Base-by-base conservation (phyloP, 2,888 invertebrate genomes). In the Seira ritae region DNA sequence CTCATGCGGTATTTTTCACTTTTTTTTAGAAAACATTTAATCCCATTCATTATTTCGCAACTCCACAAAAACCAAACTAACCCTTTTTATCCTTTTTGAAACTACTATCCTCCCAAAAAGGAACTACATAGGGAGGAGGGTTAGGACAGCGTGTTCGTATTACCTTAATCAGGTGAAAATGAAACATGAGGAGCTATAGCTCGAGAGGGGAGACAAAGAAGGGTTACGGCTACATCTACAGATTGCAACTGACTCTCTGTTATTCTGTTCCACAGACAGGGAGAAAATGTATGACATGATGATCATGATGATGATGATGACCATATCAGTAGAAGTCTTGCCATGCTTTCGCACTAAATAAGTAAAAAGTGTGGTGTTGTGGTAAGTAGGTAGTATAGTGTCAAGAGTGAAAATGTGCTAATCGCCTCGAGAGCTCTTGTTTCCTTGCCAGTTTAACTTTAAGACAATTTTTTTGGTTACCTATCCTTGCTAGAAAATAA, bases 331-430 rank as follows among this genome's bases (percentile, higher is more conserved):
- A n/a, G n/a, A n/a, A n/a, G n/a, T n/a, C n/a, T n/a, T n/a, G n/a
- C n/a, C n/a, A n/a, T n/a, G n/a, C n/a, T n/a, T n/a, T n/a, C n/a
- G n/a, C n/a, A n/a, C n/a, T n/a, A n/a, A n/a, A n/a, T n/a, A n/a
- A n/a, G n/a, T n/a, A n/a, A n/a, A n/a, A n/a, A n/a, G n/a, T n/a
- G n/a, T n/a, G n/a, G n/a, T n/a, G n/a, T n/a, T n/a, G 80, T 74
- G 74, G 68, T 74, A 80, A 60, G 69, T 72, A 71, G 46, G 62
- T 68, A 74, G 46, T 71, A 71, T 79, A 62, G 31, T 46, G 46
- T 76, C 42, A 42, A 76, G 19, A 70, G 8, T 19, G 17, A 73
- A 80, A 75, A 75, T 80, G 80, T 80, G 80, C 71, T 80, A 80
- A 80, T 80, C 62, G 80, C 80, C 80, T 73, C 37, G 70, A 71